Base-by-base conservation (phyloP, 2,888 invertebrate species). In the Zhengitettix transpicula region DNA sequence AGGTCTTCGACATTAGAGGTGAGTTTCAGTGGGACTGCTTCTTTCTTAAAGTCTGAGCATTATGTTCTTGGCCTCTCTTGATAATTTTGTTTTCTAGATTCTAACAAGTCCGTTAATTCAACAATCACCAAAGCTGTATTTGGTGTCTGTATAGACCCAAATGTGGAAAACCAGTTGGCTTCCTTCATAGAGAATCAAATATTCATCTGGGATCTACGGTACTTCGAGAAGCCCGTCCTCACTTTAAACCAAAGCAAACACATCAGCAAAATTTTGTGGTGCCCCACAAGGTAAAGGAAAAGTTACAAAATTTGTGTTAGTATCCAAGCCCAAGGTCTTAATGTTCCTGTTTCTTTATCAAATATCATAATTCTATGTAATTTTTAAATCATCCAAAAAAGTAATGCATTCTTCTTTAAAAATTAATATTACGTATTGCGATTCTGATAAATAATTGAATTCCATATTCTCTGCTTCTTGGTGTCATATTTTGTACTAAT, bases 1-100 rank as follows among this genome's bases (percentile, higher is more conserved):
- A 90, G 73, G 78, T 96, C 44, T 88, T 89, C 69, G 96, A 96
- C 74, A 79, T 94, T 8, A 78, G 95, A 80, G 93, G 94, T 91
- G 73, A 68, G 67, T 47, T 8, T 47, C 47, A 47, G 12, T 47
- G 47, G 2, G 47, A 47, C 12, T 47, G n/a, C 14, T 47, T 47
- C 14, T 5, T n/a, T n/a, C 2, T 47, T 47, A 47, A 2, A 14
- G 14, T 8, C n/a, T 47, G 47, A 14, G 47, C 9, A 52, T 11
- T 15, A 10, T 52, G 12, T 3, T 16, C 11, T 14, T 52, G 14
- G 15, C 15, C 16, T 53, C 15, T 17, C n/a, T 53, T 17, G 15
- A 15, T 16, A 53, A 17, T 12, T 9, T 53, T 53, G 14, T 59
- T 57, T 40, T 67, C 58, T 69, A 90, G 92, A 92, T 75, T 78